Evolutionary conservation across 2,113 vertebrate genomes (phyloP).

Genomic region (Gracilinanus agilis): DNA sequence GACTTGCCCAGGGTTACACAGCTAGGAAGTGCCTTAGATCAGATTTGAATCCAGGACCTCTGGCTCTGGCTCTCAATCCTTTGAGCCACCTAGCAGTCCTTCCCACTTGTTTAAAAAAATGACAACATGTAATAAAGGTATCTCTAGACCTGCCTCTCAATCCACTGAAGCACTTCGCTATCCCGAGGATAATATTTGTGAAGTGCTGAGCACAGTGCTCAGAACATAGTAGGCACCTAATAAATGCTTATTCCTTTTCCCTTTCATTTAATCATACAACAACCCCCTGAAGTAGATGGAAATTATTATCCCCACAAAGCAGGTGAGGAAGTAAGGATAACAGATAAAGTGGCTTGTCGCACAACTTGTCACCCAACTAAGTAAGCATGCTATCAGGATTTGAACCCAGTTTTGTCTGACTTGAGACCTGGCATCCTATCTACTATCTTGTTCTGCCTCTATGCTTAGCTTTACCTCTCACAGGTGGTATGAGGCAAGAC

Average conservation of each 20-base stretch:
- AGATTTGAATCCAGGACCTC: not conserved
- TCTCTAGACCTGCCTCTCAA: no score
- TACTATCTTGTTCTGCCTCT: not conserved
- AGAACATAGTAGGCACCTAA: not conserved
- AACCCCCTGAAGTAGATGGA: not conserved
- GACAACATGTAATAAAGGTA: no score
- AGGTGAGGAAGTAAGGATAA: not conserved
- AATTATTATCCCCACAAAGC: not conserved
- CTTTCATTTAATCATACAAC: not conserved
- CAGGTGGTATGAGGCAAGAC: conserved; percentile 1
- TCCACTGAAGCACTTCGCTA: no score
- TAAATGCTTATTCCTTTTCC: not conserved
- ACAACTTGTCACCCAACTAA: not conserved
- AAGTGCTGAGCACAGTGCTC: not conserved
- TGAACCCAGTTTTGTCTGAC: not conserved
- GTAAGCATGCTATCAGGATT: not conserved
- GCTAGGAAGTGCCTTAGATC: not conserved
- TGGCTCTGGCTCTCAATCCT: no score
- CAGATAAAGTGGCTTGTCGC: not conserved
- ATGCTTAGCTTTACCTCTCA: not conserved
- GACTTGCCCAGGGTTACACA: not conserved
- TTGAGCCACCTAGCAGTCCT: no score
- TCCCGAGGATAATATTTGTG: no score
- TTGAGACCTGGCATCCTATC: not conserved
- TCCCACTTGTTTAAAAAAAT: no score